These are phyloP conservation scores for Conus betulinus DNA, from an alignment of 1,140 invertebrate species.

Conservation along the genomic window DNA sequence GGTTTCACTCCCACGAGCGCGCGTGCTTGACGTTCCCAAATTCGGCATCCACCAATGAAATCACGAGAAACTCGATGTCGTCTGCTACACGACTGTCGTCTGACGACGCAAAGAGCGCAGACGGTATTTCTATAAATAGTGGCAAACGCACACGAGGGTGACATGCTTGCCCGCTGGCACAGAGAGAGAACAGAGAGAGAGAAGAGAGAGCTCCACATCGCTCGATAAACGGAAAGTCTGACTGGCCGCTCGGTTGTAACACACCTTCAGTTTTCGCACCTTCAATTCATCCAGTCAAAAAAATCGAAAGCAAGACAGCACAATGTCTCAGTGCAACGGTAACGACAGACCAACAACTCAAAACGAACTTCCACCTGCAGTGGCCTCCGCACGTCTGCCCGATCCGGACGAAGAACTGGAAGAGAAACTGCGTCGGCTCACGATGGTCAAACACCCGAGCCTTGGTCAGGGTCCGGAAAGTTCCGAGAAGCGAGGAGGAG, in stretches of 20 bases:
- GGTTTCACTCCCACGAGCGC: no score
- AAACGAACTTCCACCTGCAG: neutral
- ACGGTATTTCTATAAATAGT: no score
- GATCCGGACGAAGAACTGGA: constrained; percentile 59
- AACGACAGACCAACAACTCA: neutral
- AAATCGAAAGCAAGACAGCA: neutral
- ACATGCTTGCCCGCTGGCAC: no score
- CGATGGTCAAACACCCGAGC: constrained; percentile 50
- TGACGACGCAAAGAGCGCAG: no score
- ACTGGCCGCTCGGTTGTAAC: neutral
- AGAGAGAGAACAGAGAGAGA: no score
- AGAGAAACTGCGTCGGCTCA: constrained; percentile 56
- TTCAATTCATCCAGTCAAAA: neutral
- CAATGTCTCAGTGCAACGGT: neutral
- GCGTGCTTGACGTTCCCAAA: neutral
- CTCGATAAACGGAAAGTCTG: no score
- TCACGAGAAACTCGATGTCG: neutral
- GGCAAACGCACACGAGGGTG: no score
- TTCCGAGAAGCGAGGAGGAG: constrained; percentile 7
- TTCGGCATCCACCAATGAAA: neutral
- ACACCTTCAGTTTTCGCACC: neutral
- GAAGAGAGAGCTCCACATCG: no score
- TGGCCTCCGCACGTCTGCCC: constrained; percentile 19
- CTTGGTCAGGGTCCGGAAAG: neutral
- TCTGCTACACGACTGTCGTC: no score